Evolutionary conservation across 1,140 invertebrate species (phyloP).

Genomic region (Saxidomus purpurata): DNA sequence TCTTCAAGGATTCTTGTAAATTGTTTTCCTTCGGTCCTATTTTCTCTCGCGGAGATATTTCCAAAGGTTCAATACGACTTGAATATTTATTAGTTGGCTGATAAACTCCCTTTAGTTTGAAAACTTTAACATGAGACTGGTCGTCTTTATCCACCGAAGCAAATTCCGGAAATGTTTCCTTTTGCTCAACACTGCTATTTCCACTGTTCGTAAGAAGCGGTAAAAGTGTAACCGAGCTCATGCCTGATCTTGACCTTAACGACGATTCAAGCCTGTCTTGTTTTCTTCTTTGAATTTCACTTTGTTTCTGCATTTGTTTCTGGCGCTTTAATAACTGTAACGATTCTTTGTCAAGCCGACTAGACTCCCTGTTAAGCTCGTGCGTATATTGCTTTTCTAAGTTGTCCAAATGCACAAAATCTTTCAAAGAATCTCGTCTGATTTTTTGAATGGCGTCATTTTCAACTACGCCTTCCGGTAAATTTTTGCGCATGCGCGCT

Average conservation of each 20-base stretch:
- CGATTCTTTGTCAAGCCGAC: constrained; percentile 68
- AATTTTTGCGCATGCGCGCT: constrained; percentile 68
- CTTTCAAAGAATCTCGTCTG: constrained; percentile 71
- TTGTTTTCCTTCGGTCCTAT: constrained; percentile 33
- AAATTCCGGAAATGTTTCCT: constrained; percentile 67
- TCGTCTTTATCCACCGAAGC: constrained; percentile 76
- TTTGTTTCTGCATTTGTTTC: constrained; percentile 72
- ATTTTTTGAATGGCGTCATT: constrained; percentile 69
- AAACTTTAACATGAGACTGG: constrained; percentile 72
- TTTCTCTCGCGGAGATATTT: constrained; percentile 59
- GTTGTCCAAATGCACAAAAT: constrained; percentile 71
- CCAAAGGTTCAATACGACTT: constrained; percentile 53
- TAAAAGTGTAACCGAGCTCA: constrained; percentile 47
- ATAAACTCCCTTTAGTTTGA: constrained; percentile 73
- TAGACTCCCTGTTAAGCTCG: constrained; percentile 72
- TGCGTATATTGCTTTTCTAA: constrained; percentile 70
- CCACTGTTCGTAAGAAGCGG: constrained; percentile 21
- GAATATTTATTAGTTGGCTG: constrained; percentile 75
- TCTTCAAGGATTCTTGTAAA: constrained; percentile 49
- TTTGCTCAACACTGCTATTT: background rate
- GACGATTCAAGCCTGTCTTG: constrained; percentile 70
- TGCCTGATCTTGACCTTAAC: constrained; percentile 52
- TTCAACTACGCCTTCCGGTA: constrained; percentile 66
- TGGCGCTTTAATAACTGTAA: constrained; percentile 69
- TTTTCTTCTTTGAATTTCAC: constrained; percentile 64